Base-by-base conservation (phyloP, 2,113 vertebrate species). In the Laticauda colubrina region DNA sequence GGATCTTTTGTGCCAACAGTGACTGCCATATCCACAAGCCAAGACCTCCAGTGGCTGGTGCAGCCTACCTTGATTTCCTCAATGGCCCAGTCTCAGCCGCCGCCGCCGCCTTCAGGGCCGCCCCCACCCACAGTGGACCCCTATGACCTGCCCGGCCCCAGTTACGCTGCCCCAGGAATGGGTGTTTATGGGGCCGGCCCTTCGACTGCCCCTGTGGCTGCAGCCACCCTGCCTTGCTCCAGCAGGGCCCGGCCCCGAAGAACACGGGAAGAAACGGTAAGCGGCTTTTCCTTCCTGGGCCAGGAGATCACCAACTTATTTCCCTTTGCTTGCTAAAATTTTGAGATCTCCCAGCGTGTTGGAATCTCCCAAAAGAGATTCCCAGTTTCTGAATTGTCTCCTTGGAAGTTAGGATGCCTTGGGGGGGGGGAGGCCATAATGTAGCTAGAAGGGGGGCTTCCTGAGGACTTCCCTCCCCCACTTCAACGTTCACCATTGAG, bases 1-100 rank as follows among this genome's bases (percentile, higher is more conserved):
- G 97, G 99, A 96, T 99, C 99, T 96, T 99, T 99, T 59, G 98
- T 99, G 94, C 99, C 99, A 96, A 99, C 99, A 88, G 99, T 99
- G 97, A 99, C 99, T 23, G 99, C 99, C 96, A 99, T 99, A 97
- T 99, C 99, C 96, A 99, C 98, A 96, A 99, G 99, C 96, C 99
- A 99, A 97, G 99, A 99, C 96, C 98, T 99, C 96, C 99, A 99
- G 99, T 99, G 99, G 99, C 97, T 99, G 97, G 98, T 99, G 85
- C 99, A 99, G 93, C 98, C 99, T 21, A 99, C 99, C 56, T 98
- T 99, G 93, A 98, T 99, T 96, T 99, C 99, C 91, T 99, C 99
- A 23, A 98, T 99, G 97, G 99, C 99, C 75, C 99, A 98, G 95
- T 98, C 98, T 4, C 94, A 94, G 21, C 93, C 91, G 55, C 94